Base-by-base conservation (phyloP, 2,888 invertebrate genomes). In the Diarsia rubi region DNA sequence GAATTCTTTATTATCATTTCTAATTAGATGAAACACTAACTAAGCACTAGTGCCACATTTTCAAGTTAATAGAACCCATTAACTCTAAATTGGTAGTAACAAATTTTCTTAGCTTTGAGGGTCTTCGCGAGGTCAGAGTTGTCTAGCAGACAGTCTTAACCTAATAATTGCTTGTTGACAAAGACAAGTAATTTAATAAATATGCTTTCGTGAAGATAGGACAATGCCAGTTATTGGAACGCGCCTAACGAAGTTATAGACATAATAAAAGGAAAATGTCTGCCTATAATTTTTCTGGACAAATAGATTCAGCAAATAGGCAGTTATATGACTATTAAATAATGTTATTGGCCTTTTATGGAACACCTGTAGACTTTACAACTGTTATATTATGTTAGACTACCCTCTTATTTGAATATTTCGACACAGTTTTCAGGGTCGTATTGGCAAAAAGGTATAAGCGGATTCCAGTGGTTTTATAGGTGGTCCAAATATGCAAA, bases 291-390 rank as follows among this genome's bases (percentile, higher is more conserved):
- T 82, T 57, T 54, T 16, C 52, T 14, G n/a, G 52, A 82, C 42
- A 31, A 69, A 69, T 31, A 47, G 31, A 68, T 70, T 63, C 69
- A 45, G 31, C 52, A 59, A 64, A 82, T 37, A 70, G 27, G 31
- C 21, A 4, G 31, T 47, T n/a, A 63, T 45, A 31, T n/a, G 45
- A 67, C 69, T 42, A 60, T 64, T 44, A 64, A 68, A 54, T 64
- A 52, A 47, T 47, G 64, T 77, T 27, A 77, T 12, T 68, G 70
- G 8, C n/a, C 6, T 70, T 6, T 70, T 70, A 68, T 47, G 5
- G 31, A 4, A 63, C 52, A 82, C 79, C 70, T 82, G 77, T 79
- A 3, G 77, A 77, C 24, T 31, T 67, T 82, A 67, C 49, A 54
- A 75, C 66, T 19, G 37, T 44, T 59, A 75, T 42, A 64, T 70